These are phyloP conservation scores for Andrena bicolor DNA, from an alignment of 2,888 invertebrate genomes.

Conservation along the genomic window DNA sequence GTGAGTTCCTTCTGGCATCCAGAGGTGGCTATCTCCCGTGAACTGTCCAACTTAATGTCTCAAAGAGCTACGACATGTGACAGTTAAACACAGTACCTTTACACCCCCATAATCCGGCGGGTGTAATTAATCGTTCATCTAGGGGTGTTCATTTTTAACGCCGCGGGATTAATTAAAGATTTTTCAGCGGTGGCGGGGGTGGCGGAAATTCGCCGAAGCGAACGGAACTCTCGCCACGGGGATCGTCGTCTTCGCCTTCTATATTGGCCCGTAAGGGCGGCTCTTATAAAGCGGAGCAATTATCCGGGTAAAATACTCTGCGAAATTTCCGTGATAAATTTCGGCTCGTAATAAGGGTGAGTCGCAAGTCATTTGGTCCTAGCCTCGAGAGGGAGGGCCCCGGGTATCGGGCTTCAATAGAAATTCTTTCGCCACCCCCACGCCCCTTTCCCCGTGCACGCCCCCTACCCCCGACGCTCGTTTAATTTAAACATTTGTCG, in stretches of 20 bases:
- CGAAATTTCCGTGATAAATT: slow-evolving; percentile 82
- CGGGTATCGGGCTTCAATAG: slow-evolving; percentile 76
- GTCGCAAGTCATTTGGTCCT: slow-evolving; percentile 81
- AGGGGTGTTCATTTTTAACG: slow-evolving; percentile 41
- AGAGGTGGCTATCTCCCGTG: too few species aligned
- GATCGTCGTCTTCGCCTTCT: slow-evolving; percentile 67
- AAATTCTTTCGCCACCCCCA: slow-evolving; percentile 74
- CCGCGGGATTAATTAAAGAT: slow-evolving; percentile 48
- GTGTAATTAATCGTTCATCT: slow-evolving; percentile 35
- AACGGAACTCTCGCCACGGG: slow-evolving; percentile 39
- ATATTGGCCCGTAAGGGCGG: slow-evolving; percentile 71
- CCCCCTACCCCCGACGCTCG: not conserved
- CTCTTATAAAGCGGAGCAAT: slow-evolving; percentile 80
- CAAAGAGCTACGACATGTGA: too few species aligned
- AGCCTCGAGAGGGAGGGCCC: slow-evolving; percentile 57
- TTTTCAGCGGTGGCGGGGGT: slow-evolving; percentile 6
- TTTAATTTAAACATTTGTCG: slow-evolving; percentile 75
- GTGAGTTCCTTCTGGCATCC: too few species aligned
- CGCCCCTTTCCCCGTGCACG: slow-evolving; percentile 28
- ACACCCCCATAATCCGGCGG: not conserved
- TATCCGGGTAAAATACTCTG: slow-evolving; percentile 81
- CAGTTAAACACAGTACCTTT: too few species aligned
- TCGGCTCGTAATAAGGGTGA: slow-evolving; percentile 81
- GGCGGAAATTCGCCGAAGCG: slow-evolving; percentile 45
- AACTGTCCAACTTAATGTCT: too few species aligned